Conservation (phyloP, 2,113 vertebrate genomes). For the Rafetus swinhoei region DNA sequence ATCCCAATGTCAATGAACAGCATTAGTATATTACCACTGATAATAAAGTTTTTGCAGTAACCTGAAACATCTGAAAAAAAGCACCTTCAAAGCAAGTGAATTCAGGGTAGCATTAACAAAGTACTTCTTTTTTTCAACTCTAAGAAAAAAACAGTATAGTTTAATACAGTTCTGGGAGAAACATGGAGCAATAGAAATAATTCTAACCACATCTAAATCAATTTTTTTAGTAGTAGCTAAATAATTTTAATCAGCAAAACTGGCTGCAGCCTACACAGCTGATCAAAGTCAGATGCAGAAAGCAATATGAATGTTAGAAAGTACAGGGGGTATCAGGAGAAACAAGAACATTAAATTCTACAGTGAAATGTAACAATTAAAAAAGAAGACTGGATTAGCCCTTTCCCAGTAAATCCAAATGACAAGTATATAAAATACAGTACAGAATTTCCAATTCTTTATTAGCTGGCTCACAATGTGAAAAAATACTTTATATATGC, state of each 20-base stretch:
- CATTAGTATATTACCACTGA: conserved; percentile 71
- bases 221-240: neutral
- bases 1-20: conserved; percentile 51
- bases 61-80: conserved; percentile 73
- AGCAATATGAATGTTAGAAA: neutral
- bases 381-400: neutral
- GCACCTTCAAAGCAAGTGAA: conserved; percentile 47
- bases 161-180: conserved; percentile 47
- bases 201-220: neutral
- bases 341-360: neutral
- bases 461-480: neutral
- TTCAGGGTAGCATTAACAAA: conserved; percentile 39
- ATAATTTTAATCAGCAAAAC: neutral
- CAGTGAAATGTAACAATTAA: neutral
- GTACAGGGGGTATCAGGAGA: neutral
- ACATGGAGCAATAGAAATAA: conserved; percentile 34
- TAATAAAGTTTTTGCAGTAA: conserved; percentile 74
- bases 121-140: conserved; percentile 15
- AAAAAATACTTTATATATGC: neutral
- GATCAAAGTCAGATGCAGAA: neutral
- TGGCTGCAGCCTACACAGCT: neutral
- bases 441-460: neutral
- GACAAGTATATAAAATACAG: neutral
- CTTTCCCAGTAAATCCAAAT: neutral
- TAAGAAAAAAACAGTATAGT: conserved; percentile 30